Evolutionary conservation across 2,888 invertebrate species (phyloP), one percentile per base, ranked within the genome.

Genomic region (Alloscopus bannaensis): DNA sequence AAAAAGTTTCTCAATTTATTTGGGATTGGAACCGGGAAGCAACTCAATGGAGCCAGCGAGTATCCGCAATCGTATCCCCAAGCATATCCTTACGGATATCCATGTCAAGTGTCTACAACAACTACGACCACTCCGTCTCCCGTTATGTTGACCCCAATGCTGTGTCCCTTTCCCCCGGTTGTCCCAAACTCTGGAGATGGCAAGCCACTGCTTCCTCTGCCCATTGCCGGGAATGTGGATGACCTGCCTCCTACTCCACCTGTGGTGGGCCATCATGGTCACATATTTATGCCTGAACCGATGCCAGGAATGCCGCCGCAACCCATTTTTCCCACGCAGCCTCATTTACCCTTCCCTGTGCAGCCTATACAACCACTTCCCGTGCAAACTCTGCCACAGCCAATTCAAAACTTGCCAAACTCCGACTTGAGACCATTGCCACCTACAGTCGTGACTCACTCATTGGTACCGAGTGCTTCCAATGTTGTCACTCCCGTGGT

Each of bases 61-160:
- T n/a, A 45, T 2, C 59, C 64, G 4, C 36, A 65, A 31, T 78
- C 22, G 4, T 20, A 24, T 26, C 77, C 57, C 3, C 52, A 52
- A 57, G 71, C 29, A 18, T 20, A 18, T 31, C 70, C 70, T 3
- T 77, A 70, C 36, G 40, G 59, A 8, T 78, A 78, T 20, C 78
- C 78, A 3, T 78, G 78, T 71, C 42, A 57, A 4, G 22, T 71
- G 3, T 6, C 20, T 0, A 69, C 64, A 18, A 69, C 42, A 8
- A 77, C 77, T 18, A 76, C 76, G 16, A 77, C 77, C 0, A 73
- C 72, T 1, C 78, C 78, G 20, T 40, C 71, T 6, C 78, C 78
- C 8, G 16, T 68, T 1, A 26, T 62, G 0, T 26, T 68, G 13
- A 20, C 42, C 0, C 78, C 71, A 20, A 20, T 71, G 1, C 24